Evolutionary conservation across 2,888 invertebrate species (phyloP).

Genomic region (Didymodactylos carnosus): DNA sequence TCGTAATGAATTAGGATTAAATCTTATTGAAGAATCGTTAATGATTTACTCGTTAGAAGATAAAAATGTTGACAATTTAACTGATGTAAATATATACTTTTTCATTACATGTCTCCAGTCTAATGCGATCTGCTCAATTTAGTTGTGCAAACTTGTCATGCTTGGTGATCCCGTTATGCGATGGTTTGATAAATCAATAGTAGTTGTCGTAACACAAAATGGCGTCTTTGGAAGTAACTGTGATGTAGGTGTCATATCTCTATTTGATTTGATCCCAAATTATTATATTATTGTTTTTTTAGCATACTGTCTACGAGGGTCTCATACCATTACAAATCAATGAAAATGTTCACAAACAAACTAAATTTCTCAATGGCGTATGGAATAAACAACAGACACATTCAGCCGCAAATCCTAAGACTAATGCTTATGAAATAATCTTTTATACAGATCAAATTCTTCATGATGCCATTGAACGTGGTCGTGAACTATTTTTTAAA

Average conservation of each 20-base stretch:
- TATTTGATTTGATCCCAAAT: neutral
- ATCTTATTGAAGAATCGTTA: constrained; percentile 34
- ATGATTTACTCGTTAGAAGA: constrained; percentile 35
- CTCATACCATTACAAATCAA: constrained; percentile 31
- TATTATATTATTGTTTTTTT: constrained; percentile 19
- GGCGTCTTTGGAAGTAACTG: constrained; percentile 39
- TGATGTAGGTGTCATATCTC: constrained; percentile 37
- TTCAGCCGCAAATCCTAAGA: constrained; percentile 21
- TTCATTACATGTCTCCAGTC: too few relatives aligned
- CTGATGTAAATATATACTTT: constrained; percentile 24
- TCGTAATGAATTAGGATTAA: constrained; percentile 31
- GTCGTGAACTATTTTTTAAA: constrained; percentile 17
- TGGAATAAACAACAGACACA: constrained; percentile 2
- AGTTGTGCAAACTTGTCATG: too few relatives aligned
- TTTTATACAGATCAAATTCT: neutral
- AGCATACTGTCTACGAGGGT: constrained; percentile 38
- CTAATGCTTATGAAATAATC: neutral
- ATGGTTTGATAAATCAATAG: constrained; percentile 44
- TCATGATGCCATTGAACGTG: neutral
- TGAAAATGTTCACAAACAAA: constrained; percentile 24
- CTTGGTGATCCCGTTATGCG: constrained; percentile 40
- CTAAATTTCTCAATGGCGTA: constrained; percentile 20
- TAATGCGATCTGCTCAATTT: too few relatives aligned
- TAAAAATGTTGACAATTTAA: constrained; percentile 26
- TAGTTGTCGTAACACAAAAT: constrained; percentile 37